phyloP scores from a whole-genome alignment of 2,113 vertebrate species.

The Grantiella picta region DNA sequence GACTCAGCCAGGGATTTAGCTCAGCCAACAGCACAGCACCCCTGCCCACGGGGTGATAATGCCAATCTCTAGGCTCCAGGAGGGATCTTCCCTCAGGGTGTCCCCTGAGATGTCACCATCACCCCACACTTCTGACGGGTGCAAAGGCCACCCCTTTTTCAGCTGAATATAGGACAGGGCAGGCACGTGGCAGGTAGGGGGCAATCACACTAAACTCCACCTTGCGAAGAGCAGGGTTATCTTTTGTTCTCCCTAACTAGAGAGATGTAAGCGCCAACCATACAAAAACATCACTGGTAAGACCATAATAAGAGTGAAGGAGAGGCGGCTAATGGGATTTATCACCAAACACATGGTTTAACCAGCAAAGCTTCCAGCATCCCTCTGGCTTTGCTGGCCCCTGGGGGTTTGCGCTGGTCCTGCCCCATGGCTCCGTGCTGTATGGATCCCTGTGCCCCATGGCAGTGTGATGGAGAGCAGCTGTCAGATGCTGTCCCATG shows the following conservation, averaged over 20 bases:
- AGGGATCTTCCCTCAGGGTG: background rate
- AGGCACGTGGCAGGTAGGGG: rapidly evolving
- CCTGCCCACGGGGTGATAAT: rapidly evolving
- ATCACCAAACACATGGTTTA: background rate
- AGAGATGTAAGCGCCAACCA: background rate
- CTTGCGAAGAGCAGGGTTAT: background rate
- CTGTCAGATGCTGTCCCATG: rapidly evolving
- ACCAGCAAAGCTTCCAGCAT: background rate
- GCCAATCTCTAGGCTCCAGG: background rate
- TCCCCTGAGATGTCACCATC: background rate
- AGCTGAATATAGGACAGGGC: background rate
- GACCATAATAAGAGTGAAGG: background rate
- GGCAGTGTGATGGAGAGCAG: background rate
- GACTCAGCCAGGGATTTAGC: background rate
- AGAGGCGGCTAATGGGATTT: background rate
- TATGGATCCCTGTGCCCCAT: background rate
- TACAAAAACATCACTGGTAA: background rate
- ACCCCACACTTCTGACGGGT: rapidly evolving
- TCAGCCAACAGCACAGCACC: background rate
- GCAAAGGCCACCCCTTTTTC: rapidly evolving
- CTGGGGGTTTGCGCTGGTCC: background rate
- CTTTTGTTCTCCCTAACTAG: background rate
- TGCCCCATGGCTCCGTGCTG: background rate
- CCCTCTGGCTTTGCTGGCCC: background rate
- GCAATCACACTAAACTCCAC: rapidly evolving